Evolutionary conservation across 2,113 vertebrate species (phyloP).

Genomic region (Zonotrichia leucophrys): DNA sequence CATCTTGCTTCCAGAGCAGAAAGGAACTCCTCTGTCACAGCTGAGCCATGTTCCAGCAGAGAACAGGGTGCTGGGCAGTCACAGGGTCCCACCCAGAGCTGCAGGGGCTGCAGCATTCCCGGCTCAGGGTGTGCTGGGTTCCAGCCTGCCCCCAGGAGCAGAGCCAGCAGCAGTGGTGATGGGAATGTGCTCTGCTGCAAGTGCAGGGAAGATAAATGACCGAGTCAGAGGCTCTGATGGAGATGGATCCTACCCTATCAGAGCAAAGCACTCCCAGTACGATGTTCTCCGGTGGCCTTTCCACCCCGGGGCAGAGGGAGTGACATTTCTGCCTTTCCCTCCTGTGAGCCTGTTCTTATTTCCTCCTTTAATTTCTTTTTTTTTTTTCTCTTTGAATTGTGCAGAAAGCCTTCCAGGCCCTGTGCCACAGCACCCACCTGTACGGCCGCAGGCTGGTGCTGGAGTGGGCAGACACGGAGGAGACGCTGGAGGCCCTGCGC

Average conservation of each 20-base stretch:
- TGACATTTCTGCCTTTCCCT: neutral
- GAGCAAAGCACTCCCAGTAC: neutral
- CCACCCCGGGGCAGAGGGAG: neutral
- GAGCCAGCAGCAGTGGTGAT: neutral
- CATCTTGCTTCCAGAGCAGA: neutral
- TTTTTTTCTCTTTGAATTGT: neutral
- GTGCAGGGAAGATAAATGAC: neutral
- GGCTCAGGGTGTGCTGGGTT: neutral
- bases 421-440: conserved; percentile 97
- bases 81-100: rapidly evolving
- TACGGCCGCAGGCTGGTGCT: conserved; percentile 93
- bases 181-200: neutral
- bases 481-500: conserved; percentile 86
- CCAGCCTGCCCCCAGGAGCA: neutral
- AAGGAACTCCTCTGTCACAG: neutral
- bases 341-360: neutral
- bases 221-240: neutral
- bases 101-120: neutral
- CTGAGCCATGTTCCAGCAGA: neutral
- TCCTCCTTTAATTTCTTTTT: neutral
- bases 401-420: conserved; percentile 90
- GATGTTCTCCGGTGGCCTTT: neutral
- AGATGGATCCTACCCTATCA: conserved; percentile 38
- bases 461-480: conserved; percentile 92
- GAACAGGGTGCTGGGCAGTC: neutral